phyloP scores from a whole-genome alignment of 37 sponge, comb jelly and placozoan species.

The Halichondria panicea region DNA sequence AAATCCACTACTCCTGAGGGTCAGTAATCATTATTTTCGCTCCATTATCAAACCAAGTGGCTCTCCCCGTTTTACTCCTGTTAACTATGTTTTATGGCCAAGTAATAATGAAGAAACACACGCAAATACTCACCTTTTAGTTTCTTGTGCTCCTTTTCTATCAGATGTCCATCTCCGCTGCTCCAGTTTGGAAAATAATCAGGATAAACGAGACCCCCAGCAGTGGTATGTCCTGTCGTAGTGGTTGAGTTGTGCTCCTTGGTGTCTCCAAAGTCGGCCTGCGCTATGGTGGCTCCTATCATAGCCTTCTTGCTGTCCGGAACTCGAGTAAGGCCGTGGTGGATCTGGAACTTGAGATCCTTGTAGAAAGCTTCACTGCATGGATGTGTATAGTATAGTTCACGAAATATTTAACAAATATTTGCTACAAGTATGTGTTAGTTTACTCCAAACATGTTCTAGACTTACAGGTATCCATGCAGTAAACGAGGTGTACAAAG shows the following conservation, averaged over 20 bases:
- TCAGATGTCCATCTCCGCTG: conserved; percentile 50
- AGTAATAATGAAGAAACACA: background rate
- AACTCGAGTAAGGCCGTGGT: conserved; percentile 44
- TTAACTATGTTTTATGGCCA: too few relatives aligned
- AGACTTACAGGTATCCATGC: too few relatives aligned
- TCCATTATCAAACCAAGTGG: too few relatives aligned
- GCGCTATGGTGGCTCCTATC: conserved; percentile 67
- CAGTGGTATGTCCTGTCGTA: too few relatives aligned
- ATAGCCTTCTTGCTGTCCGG: conserved; percentile 19
- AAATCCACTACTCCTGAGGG: too few relatives aligned
- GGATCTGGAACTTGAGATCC: conserved; percentile 52
- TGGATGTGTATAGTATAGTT: background rate
- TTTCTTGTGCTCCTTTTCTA: conserved; percentile 65
- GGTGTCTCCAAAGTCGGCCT: conserved; percentile 61
- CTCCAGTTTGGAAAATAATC: conserved; percentile 69
- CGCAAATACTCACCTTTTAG: conserved; percentile 44
- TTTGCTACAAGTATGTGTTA: too few relatives aligned
- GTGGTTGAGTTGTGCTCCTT: background rate
- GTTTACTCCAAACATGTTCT: too few relatives aligned
- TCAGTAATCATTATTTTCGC: too few relatives aligned
- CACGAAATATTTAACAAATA: background rate
- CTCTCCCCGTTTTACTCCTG: too few relatives aligned
- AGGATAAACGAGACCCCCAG: conserved; percentile 48
- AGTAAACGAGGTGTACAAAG: background rate
- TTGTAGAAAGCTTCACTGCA: conserved; percentile 63